These are phyloP conservation scores for Bombus cullumanus DNA, from an alignment of 1,140 invertebrate species.

Conservation along the genomic window DNA sequence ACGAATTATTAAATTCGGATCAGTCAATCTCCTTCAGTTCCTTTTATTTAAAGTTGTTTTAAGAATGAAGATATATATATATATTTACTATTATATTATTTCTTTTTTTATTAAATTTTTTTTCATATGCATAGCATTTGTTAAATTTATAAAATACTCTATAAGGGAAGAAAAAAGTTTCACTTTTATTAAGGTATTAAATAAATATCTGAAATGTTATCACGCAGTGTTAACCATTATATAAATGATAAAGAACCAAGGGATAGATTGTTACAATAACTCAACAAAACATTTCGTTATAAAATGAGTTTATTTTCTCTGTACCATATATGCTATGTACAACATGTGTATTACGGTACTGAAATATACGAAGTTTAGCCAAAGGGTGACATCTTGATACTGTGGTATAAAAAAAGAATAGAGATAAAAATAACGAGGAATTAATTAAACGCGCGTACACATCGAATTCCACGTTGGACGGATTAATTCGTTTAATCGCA, in stretches of 20 bases:
- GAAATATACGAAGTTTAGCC: slow-evolving; percentile 79
- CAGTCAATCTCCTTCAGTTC: background rate
- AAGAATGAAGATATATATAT: too few relatives aligned
- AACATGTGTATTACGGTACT: slow-evolving; percentile 80
- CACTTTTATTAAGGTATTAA: background rate
- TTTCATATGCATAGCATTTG: too few relatives aligned
- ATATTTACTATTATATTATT: background rate
- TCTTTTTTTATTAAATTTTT: too few relatives aligned
- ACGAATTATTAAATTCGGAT: background rate
- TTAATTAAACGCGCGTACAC: slow-evolving; percentile 60
- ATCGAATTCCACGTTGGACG: slow-evolving; percentile 27
- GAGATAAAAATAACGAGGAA: slow-evolving; percentile 9
- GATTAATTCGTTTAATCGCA: slow-evolving; percentile 62
- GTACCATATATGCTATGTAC: slow-evolving; percentile 82
- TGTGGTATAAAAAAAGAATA: slow-evolving; percentile 75
- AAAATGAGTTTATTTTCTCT: slow-evolving; percentile 83
- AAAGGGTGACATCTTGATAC: slow-evolving; percentile 77
- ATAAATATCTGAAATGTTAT: background rate
- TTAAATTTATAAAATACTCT: background rate
- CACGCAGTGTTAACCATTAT: background rate
- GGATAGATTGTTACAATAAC: background rate
- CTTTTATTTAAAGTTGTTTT: too few relatives aligned
- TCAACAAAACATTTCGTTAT: slow-evolving; percentile 74
- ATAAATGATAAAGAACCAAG: background rate
- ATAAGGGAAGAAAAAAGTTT: background rate